These are phyloP conservation scores for Tenthredo mesomela DNA, from an alignment of 2,888 invertebrate species.

Conservation along the genomic window DNA sequence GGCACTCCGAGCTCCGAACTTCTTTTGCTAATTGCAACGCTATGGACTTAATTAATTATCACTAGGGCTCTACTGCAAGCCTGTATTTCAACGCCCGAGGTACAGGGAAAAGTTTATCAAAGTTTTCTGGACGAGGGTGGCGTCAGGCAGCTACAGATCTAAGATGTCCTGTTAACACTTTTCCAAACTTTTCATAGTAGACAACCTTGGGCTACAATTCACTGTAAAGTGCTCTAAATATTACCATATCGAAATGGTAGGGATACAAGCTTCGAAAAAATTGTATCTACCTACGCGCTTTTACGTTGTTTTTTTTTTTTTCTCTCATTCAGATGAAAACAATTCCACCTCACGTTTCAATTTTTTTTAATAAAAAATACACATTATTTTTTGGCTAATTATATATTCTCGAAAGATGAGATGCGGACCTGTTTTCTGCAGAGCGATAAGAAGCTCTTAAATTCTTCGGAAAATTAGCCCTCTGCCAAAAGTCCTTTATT, in stretches of 20 bases:
- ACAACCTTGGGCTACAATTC: not conserved
- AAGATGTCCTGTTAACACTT: constrained; percentile 30
- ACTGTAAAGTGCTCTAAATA: not conserved
- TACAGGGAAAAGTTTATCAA: constrained; percentile 40
- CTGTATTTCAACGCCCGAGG: constrained; percentile 30
- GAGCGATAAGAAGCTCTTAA: not conserved
- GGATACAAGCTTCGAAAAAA: not conserved
- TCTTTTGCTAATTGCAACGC: constrained; percentile 49
- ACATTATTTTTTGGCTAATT: not conserved
- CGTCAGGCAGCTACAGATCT: constrained; percentile 9
- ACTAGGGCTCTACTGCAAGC: constrained; percentile 34
- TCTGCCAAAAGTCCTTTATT: not conserved
- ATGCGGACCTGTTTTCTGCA: not conserved
- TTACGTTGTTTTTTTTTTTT: not conserved
- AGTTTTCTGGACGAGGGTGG: constrained; percentile 22
- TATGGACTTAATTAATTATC: constrained; percentile 50
- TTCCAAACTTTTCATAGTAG: not conserved
- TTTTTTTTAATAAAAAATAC: not conserved
- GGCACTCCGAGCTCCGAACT: constrained; percentile 25
- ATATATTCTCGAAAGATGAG: not conserved
- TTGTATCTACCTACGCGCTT: too few species aligned
- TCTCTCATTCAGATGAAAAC: not conserved
- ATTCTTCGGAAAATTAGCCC: not conserved
- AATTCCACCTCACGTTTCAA: not conserved
- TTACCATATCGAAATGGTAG: not conserved